Evolutionary conservation across 1,140 invertebrate species (phyloP), one percentile per base, ranked within the genome.

Genomic region (Lasioglossum albipes): DNA sequence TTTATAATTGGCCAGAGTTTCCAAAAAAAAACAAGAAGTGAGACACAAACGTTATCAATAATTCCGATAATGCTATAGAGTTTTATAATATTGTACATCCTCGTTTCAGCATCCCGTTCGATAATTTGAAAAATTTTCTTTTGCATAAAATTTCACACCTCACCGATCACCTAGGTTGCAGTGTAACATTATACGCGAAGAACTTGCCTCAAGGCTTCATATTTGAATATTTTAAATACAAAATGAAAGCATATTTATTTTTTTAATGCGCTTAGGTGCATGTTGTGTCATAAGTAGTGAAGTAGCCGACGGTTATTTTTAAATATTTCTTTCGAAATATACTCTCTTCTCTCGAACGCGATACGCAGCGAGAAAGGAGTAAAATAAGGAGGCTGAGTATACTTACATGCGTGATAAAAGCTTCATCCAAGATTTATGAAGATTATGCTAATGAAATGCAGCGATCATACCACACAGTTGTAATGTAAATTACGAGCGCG

Each of bases 391-490:
- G 4, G 31, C 49, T 52, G 16, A 52, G 18, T 54, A 54, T 71
- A 52, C 59, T 27, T 85, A 82, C 84, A 85, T 78, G 69, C 73
- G 81, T 81, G 88, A 91, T 91, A 91, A 89, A 84, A 89, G 88
- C 89, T 83, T 82, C 73, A 18, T 20, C 7, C 79, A 71, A 89
- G 89, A 91, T 91, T 92, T 91, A 91, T 89, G 89, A 90, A 91
- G 89, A 91, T 92, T 92, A 92, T 91, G 90, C 83, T 92, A 92
- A 92, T 91, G 90, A 90, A 88, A 81, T 79, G 84, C 72, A 41
- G 85, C 86, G 87, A 90, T 89, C 88, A 82, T 89, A 88, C 36
- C 36, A 36, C 88, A 83, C 84, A 81, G 79, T 84, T 88, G 81
- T 75, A 79, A 81, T 74, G 84, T 87, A 86, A 89, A 74, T 85